Conservation (phyloP, 1,140 invertebrate genomes). For the Prorops nasuta region DNA sequence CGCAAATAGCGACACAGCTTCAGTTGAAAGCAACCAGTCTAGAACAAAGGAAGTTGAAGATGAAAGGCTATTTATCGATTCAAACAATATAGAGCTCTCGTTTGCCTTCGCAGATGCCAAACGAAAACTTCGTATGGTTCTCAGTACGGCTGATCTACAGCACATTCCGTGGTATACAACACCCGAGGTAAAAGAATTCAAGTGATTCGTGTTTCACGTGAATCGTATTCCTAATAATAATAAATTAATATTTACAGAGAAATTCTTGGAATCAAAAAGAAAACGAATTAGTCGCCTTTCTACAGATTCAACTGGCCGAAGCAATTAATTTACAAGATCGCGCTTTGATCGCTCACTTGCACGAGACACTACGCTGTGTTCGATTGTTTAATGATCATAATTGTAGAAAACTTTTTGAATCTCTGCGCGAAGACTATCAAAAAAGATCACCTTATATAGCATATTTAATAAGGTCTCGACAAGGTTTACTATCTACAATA, state of each 20-base stretch:
- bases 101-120: conserved; percentile 84
- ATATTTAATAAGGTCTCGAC: conserved; percentile 81
- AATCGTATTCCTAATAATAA: too few relatives aligned
- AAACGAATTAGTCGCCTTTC: conserved; percentile 69
- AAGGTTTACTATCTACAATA: conserved; percentile 77
- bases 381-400: conserved; percentile 71
- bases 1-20: conserved; percentile 58
- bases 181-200: conserved; percentile 44
- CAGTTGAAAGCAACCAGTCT: conserved; percentile 48
- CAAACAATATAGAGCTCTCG: conserved; percentile 62
- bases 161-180: conserved; percentile 49
- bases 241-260: conserved; percentile 50
- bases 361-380: conserved; percentile 83
- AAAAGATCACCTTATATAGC: conserved; percentile 78
- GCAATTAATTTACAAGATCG: conserved; percentile 83
- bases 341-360: conserved; percentile 79
- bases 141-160: conserved; percentile 79
- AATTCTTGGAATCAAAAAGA: conserved; percentile 58
- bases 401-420: conserved; percentile 73
- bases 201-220: too few relatives aligned
- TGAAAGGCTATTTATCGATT: conserved; percentile 63
- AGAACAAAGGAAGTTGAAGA: conserved; percentile 52
- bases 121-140: conserved; percentile 85
- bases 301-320: conserved; percentile 82
- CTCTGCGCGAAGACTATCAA: conserved; percentile 79